Conservation (phyloP, 2,888 invertebrate genomes). For the Linnaemya vulpina region DNA sequence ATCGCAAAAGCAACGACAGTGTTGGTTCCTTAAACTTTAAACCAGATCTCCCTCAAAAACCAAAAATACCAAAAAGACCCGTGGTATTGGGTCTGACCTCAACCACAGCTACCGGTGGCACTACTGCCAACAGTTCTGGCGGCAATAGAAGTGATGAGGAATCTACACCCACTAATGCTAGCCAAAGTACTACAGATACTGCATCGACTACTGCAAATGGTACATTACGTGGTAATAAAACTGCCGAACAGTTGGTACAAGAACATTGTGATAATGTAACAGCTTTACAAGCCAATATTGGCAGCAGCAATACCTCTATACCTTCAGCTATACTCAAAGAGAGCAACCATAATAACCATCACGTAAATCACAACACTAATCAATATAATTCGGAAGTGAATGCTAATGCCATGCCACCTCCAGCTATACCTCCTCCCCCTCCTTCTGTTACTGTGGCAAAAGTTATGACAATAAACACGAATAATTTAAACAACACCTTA, state of each 20-base stretch:
- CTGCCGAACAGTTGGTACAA: constrained; percentile 69
- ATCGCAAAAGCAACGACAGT: constrained; percentile 79
- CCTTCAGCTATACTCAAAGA: constrained; percentile 69
- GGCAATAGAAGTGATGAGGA: constrained; percentile 78
- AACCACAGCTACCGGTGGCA: constrained; percentile 15
- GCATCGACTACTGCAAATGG: constrained; percentile 25
- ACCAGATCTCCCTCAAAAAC: constrained; percentile 85
- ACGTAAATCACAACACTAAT: constrained; percentile 5
- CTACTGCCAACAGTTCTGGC: neutral
- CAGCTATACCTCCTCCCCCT: constrained; percentile 57
- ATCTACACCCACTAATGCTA: constrained; percentile 72
- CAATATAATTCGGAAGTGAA: constrained; percentile 58
- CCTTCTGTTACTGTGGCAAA: constrained; percentile 52
- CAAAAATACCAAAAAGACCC: constrained; percentile 92
- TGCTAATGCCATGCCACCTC: constrained; percentile 60
- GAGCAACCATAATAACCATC: constrained; percentile 75
- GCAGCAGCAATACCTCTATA: constrained; percentile 66
- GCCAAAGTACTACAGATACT: constrained; percentile 15
- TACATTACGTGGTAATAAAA: constrained; percentile 64
- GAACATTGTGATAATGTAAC: constrained; percentile 71
- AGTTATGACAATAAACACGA: constrained; percentile 45
- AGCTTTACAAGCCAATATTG: constrained; percentile 69
- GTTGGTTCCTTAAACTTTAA: constrained; percentile 78
- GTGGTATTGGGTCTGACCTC: constrained; percentile 74
- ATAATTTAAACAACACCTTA: constrained; percentile 35